Conservation (phyloP, 2,888 invertebrate species). For the Adineta ricciae region DNA sequence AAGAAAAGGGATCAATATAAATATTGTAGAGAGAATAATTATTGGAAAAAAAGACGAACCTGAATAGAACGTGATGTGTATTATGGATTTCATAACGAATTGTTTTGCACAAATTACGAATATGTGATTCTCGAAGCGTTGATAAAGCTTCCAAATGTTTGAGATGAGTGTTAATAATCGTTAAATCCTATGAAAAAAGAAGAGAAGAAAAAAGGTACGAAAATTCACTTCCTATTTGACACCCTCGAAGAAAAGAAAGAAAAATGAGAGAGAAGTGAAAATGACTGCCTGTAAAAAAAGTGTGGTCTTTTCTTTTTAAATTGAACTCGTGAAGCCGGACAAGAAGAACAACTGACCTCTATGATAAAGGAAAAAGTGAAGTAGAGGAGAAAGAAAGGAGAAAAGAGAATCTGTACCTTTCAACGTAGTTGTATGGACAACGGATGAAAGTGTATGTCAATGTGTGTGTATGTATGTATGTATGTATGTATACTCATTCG, state of each 20-base stretch:
- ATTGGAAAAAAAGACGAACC: slow-evolving; percentile 51
- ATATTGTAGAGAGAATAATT: neutral
- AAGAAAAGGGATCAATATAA: neutral
- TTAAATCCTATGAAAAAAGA: slow-evolving; percentile 56
- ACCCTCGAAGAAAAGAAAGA: neutral
- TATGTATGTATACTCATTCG: neutral
- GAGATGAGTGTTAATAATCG: slow-evolving; percentile 64
- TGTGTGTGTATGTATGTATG: neutral
- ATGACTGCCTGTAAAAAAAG: neutral
- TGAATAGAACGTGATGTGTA: slow-evolving; percentile 68
- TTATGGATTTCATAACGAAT: slow-evolving; percentile 66
- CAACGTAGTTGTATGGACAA: neutral
- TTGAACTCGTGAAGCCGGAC: neutral
- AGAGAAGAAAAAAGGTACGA: neutral
- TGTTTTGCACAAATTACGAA: slow-evolving; percentile 62
- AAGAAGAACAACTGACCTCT: neutral
- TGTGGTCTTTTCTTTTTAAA: neutral
- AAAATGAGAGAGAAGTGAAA: neutral
- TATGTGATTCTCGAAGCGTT: slow-evolving; percentile 60
- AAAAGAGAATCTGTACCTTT: neutral
- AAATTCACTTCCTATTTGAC: neutral
- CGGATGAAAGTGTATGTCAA: neutral
- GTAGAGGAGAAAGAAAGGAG: neutral
- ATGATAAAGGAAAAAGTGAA: neutral
- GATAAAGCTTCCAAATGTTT: slow-evolving; percentile 64